Evolutionary conservation across 2,888 invertebrate species (phyloP).

Genomic region (Drosophila mimetica): DNA sequence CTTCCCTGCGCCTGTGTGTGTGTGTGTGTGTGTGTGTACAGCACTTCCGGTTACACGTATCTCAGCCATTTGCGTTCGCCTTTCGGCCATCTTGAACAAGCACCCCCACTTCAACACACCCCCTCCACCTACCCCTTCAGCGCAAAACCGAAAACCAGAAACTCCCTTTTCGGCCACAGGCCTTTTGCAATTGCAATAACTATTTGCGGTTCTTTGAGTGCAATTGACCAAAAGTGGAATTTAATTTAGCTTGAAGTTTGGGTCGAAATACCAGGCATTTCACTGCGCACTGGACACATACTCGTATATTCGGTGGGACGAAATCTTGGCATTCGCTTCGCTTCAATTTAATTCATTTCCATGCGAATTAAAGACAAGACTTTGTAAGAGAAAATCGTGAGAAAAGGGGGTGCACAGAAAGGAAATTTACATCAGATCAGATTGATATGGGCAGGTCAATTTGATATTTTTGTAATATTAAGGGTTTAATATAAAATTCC

Average conservation of each 20-base stretch:
- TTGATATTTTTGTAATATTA: no score
- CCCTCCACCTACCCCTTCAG: no score
- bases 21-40: not conserved
- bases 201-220: constrained; percentile 59
- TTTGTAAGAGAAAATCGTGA: no score
- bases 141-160: not conserved
- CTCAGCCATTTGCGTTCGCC: constrained; percentile 53
- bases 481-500: no score
- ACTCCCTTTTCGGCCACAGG: constrained; percentile 2
- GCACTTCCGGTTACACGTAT: constrained; percentile 42
- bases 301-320: not conserved
- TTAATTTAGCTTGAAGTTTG: constrained; percentile 66
- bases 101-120: not conserved
- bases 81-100: constrained; percentile 43
- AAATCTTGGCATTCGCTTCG: not conserved
- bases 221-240: constrained; percentile 62
- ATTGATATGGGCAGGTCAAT: no score
- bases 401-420: no score
- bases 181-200: constrained; percentile 68
- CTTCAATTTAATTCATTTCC: not conserved
- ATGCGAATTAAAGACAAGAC: constrained; percentile 16
- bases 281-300: not conserved
- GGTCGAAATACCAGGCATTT: constrained; percentile 17
- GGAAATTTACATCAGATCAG: no score
- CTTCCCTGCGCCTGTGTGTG: no score